Evolutionary conservation across 2,888 invertebrate species (phyloP), one percentile per base, ranked within the genome.

Genomic region (Troides aeacus): DNA sequence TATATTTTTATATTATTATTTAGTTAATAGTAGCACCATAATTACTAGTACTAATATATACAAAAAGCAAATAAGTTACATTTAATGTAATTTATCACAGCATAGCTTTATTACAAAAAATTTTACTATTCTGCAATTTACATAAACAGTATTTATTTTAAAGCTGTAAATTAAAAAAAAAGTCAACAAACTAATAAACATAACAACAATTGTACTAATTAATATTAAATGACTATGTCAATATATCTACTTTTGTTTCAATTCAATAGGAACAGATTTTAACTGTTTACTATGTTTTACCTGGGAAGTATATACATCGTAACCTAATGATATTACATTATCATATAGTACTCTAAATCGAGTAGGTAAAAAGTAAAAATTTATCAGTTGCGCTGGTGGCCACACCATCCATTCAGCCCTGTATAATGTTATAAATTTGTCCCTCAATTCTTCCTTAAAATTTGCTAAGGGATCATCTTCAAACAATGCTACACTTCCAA

Each of bases 311-410:
- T 97, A 98, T 64, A 97, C 93, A 86, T 98, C 98, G 86, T 97
- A 98, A 0, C 97, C 96, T 82, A 98, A 93, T 42, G 97, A 97
- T 82, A 98, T 95, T 0, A 95, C 94, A 83, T 97, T 98, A 83
- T 98, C 98, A 86, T 98, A 99, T 39, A 99, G 91, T 50, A 99
- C 97, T 79, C 99, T 94, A 85, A 95, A 98, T 78, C 94, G 95
- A 12, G 96, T 95, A 3, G 98, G 97, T 76, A 99, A 86, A 81
- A 96, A 95, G 84, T 96, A 97, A 87, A 99, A 99, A 87, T 99
- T 99, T 36, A 99, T 93, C 59, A 97, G 90, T 87, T 99, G 99
- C 0, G 98, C 98, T 0, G 97, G 97, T 0, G 99, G 98, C 98
- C 99, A 99, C 8, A 99, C 94, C 73, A 97, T 88, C 97, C 98